Evolutionary conservation across 1,140 invertebrate genomes (phyloP), one percentile per base, ranked within the genome.

Genomic region (Euwallacea fornicatus): DNA sequence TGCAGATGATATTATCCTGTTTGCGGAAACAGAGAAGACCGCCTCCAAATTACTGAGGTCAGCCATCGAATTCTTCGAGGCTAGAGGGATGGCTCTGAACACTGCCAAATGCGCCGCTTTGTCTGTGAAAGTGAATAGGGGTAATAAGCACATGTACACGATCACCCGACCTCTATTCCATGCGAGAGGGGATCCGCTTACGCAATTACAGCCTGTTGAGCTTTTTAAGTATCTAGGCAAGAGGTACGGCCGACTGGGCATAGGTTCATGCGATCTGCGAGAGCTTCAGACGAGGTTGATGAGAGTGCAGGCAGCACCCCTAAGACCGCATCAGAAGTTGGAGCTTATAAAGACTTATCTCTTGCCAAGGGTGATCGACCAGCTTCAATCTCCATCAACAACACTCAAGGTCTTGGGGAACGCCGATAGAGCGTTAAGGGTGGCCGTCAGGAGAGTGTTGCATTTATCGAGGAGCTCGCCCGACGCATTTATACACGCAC

Each of bases 251-350:
- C 6, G 50, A 9, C 59, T 63, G 0, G 77, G 77, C 3, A 10
- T 74, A 0, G 43, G 42, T 7, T 73, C 69, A 21, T 70, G 74
- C 6, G 50, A n/a, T 15, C n/a, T 74, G 10, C 11, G 16, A 42
- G 71, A 75, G 33, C 44, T 74, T 11, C 0, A 8, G 0, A 6
- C 0, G 8, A 76, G 73, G 75, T 54, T 78, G 8, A 6, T 61
- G 11, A 63, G 66, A 7, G 21, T 76, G 9, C n/a, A 50, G 3
- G 21, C 16, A 7, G 75, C 77, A 1, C 79, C 80, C 0, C 62
- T 81, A 0, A 80, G 81, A 58, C 78, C 77, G 1, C 70, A 79
- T 42, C 80, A 80, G 66, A 77, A 81, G 9, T 44, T 72, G 2
- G n/a, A 8, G 1, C 1, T 73, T 2, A 9, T 74, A 0, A 64